Conservation (phyloP, 2,113 vertebrate genomes). For the Heterocephalus glaber region DNA sequence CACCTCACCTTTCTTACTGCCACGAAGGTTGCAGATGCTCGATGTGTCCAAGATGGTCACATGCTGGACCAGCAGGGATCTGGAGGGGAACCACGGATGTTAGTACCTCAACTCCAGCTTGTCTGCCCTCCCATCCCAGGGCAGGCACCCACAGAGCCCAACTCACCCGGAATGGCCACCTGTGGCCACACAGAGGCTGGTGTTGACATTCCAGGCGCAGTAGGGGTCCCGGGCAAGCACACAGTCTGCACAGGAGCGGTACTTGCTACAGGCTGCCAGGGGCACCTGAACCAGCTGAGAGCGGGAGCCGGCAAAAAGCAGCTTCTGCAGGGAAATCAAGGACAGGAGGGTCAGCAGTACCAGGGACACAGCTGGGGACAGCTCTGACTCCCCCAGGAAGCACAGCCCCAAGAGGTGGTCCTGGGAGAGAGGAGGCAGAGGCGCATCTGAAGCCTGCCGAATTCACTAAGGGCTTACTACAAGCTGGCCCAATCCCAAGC, state of each 20-base stretch:
- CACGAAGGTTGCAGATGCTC: constrained; percentile 74
- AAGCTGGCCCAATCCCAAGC: constrained; percentile 37
- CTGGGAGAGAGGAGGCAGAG: not conserved
- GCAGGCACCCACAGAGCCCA: constrained; percentile 72
- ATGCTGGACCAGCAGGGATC: constrained; percentile 84
- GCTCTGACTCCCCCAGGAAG: fast-evolving
- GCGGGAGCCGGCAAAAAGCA: constrained; percentile 94
- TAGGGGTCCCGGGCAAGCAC: constrained; percentile 95
- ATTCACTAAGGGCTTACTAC: not conserved
- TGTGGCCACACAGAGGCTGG: constrained; percentile 90
- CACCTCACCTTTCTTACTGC: constrained; percentile 83
- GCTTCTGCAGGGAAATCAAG: constrained; percentile 85
- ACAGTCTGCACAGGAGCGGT: constrained; percentile 94
- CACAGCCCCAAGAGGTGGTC: too few species aligned
- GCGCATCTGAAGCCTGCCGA: not conserved
- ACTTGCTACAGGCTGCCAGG: constrained; percentile 93
- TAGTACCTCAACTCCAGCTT: not conserved
- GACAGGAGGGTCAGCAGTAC: not conserved
- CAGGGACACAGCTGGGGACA: fast-evolving
- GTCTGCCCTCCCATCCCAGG: not conserved
- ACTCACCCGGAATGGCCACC: constrained; percentile 89
- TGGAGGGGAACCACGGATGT: not conserved
- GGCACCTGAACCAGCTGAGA: constrained; percentile 94
- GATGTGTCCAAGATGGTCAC: constrained; percentile 77
- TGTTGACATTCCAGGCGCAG: constrained; percentile 94